These are phyloP conservation scores for Hylaeus volcanicus DNA, from an alignment of 1,140 invertebrate genomes.

Conservation along the genomic window DNA sequence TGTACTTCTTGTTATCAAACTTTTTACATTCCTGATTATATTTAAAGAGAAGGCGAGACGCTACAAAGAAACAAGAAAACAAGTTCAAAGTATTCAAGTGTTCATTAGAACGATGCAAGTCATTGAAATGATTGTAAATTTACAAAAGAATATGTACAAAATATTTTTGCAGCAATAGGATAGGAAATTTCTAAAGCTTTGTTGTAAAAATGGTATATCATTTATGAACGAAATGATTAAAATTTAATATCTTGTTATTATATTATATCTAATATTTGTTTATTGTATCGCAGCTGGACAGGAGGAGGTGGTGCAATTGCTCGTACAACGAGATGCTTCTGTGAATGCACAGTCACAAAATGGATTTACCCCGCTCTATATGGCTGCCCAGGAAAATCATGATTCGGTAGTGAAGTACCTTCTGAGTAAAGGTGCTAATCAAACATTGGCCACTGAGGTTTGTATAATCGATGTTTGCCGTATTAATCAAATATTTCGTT, in stretches of 20 bases:
- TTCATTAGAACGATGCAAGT: too few species aligned
- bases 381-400: conserved; percentile 99
- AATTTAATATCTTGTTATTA: conserved; percentile 60
- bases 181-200: background rate
- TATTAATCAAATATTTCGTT: background rate
- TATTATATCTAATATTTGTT: too few species aligned
- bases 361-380: conserved; percentile 99
- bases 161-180: background rate
- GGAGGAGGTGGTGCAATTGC: conserved; percentile 94
- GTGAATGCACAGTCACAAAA: conserved; percentile 98
- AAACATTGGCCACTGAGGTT: conserved; percentile 97
- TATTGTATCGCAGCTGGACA: conserved; percentile 87
- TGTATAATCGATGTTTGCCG: conserved; percentile 30
- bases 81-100: background rate
- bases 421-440: conserved; percentile 96
- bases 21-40: background rate
- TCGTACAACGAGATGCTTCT: conserved; percentile 94
- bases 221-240: background rate
- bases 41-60: too few species aligned
- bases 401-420: conserved; percentile 96
- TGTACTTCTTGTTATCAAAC: background rate
- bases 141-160: background rate
- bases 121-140: too few species aligned
- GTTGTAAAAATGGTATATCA: background rate
- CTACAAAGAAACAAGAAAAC: background rate